phyloP scores from a whole-genome alignment of 2,888 invertebrate genomes.

The Drosophila ezoana region DNA sequence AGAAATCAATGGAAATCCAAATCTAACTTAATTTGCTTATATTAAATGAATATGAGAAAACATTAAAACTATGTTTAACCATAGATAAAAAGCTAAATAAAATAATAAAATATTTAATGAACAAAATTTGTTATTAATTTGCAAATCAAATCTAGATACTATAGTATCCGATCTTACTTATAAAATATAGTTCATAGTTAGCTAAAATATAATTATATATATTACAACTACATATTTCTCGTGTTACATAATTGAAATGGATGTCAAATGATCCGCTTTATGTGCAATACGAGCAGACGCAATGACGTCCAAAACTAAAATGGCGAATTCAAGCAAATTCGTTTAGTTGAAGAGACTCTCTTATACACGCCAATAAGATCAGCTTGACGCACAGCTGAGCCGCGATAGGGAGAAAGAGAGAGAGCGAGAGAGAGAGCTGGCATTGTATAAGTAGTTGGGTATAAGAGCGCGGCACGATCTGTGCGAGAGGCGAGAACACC shows the following conservation, averaged over 20 bases:
- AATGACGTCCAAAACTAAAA: slow-evolving; percentile 62
- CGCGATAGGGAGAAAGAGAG: not conserved
- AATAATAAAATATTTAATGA: no score
- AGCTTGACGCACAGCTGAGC: slow-evolving; percentile 54
- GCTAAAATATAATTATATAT: slow-evolving; percentile 27
- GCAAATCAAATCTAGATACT: not conserved
- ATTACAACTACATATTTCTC: slow-evolving; percentile 1
- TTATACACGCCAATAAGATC: slow-evolving; percentile 74
- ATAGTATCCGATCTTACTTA: slow-evolving; percentile 12
- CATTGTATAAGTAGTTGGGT: slow-evolving; percentile 15
- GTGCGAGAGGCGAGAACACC: slow-evolving; percentile 38
- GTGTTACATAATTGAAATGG: slow-evolving; percentile 31
- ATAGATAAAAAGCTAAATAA: no score
- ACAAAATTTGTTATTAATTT: no score
- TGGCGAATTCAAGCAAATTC: slow-evolving; percentile 68
- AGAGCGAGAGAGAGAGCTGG: not conserved
- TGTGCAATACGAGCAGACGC: slow-evolving; percentile 27
- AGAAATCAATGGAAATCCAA: no score
- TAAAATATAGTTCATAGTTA: slow-evolving; percentile 3
- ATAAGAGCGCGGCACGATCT: slow-evolving; percentile 49
- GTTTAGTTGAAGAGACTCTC: slow-evolving; percentile 33
- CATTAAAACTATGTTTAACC: no score
- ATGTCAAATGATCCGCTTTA: slow-evolving; percentile 27
- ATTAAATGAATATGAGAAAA: no score
- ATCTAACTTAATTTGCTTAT: no score